phyloP scores from a whole-genome alignment of 2,888 invertebrate species.

The Selenia dentaria region DNA sequence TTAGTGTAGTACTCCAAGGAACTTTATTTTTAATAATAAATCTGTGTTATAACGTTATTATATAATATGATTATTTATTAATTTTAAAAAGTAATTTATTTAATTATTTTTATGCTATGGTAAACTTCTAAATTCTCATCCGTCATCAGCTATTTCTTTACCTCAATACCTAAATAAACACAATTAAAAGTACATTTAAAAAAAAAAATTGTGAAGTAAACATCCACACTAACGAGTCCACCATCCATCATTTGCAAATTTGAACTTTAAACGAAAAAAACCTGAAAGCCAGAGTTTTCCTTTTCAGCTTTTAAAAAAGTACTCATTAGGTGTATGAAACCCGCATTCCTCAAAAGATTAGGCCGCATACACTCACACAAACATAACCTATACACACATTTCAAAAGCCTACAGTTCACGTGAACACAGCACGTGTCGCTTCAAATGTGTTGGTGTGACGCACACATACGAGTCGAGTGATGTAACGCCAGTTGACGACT shows the following conservation, averaged over 20 bases:
- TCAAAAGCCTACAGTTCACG: constrained; percentile 20
- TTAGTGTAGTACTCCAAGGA: too few species aligned
- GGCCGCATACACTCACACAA: constrained; percentile 53
- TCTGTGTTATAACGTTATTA: too few species aligned
- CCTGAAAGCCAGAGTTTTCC: constrained; percentile 61
- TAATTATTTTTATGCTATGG: too few species aligned
- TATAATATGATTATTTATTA: too few species aligned
- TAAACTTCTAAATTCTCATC: too few species aligned
- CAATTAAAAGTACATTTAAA: not conserved
- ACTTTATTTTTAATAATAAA: too few species aligned
- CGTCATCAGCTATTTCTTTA: too few species aligned
- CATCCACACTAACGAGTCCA: constrained; percentile 12
- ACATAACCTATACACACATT: constrained; percentile 1
- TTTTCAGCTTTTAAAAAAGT: constrained; percentile 76
- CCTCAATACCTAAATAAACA: too few species aligned
- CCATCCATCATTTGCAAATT: constrained; percentile 38
- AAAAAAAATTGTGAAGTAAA: not conserved
- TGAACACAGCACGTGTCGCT: constrained; percentile 39
- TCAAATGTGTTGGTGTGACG: constrained; percentile 38
- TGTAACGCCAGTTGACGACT: constrained; percentile 79
- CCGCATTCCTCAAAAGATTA: constrained; percentile 82
- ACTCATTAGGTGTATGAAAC: constrained; percentile 76
- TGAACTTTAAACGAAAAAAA: constrained; percentile 42
- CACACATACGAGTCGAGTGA: constrained; percentile 58
- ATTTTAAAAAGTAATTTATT: too few species aligned